Evolutionary conservation across 1,140 invertebrate genomes (phyloP), one percentile per base, ranked within the genome.

Genomic region (Drosophila ananassae): DNA sequence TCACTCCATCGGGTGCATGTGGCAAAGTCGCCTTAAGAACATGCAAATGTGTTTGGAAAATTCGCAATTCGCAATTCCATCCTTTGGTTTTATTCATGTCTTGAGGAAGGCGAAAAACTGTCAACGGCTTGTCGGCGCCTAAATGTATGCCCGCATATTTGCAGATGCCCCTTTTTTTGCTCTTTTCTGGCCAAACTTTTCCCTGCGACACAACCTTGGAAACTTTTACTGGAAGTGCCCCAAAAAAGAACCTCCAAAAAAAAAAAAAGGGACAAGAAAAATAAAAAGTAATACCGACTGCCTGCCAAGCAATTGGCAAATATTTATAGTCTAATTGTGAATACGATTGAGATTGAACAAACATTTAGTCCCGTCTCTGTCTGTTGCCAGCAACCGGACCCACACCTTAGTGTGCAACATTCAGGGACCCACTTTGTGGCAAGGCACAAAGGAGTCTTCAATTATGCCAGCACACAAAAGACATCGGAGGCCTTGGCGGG

Each of bases 71-170:
- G 32, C 39, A 8, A 37, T 30, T 30, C 37, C n/a, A 24, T 46
- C n/a, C 2, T 28, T 21, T 34, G 66, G 9, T 3, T 30, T 30
- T 32, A 46, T 52, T 28, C 28, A 22, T 51, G 57, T 47, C 46
- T 61, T 46, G 47, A 54, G 58, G n/a, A 17, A 51, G 52, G 37
- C 52, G 78, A 81, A 73, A 37, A 87, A 85, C 82, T 82, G 83
- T 78, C 78, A 82, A 59, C 82, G 83, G 78, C 71, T 89, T 82
- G 82, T 78, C 66, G 74, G 47, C 80, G 58, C 46, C 76, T 57
- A 73, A 84, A 82, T 82, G 56, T 74, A 82, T 66, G 56, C 83
- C 82, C 82, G 82, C 83, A 87, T 89, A 82, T 87, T 76, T 87
- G 74, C 75, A 78, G 80, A 58, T 39, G 69, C 44, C 56, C 58